Evolutionary conservation across 2,888 invertebrate genomes (phyloP).

Genomic region (Melanostoma mellinum): DNA sequence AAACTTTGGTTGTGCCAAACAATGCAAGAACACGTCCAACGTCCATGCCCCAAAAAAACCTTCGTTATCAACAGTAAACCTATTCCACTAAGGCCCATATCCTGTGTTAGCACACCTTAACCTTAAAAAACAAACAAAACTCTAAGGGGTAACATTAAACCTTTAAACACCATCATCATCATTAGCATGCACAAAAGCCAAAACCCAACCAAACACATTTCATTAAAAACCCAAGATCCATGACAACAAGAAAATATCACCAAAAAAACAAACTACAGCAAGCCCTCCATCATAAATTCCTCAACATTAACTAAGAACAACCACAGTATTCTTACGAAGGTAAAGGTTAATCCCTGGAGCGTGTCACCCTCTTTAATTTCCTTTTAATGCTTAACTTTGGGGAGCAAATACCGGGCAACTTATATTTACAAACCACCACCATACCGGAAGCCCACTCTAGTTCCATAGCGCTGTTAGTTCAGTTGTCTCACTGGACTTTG

Average conservation of each 20-base stretch:
- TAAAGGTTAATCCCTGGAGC: slow-evolving; percentile 61
- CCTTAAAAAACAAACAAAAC: too few species aligned
- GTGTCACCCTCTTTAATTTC: slow-evolving; percentile 60
- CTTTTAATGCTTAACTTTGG: slow-evolving; percentile 29
- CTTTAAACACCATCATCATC: too few species aligned
- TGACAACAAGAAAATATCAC: slow-evolving; percentile 15
- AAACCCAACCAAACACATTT: neutral
- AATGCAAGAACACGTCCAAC: too few species aligned
- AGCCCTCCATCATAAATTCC: slow-evolving; percentile 39
- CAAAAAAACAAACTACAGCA: neutral
- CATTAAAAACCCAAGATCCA: slow-evolving; percentile 6
- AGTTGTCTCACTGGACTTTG: neutral
- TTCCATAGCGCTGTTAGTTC: too few species aligned
- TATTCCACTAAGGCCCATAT: too few species aligned
- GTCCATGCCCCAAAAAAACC: too few species aligned
- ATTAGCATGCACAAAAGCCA: too few species aligned
- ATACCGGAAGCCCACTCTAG: slow-evolving; percentile 52
- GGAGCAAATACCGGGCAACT: neutral
- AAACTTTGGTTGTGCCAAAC: too few species aligned
- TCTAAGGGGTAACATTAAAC: too few species aligned
- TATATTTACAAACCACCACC: slow-evolving; percentile 49
- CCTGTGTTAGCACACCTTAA: too few species aligned
- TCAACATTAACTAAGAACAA: slow-evolving; percentile 40
- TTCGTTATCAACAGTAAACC: too few species aligned
- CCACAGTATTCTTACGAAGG: slow-evolving; percentile 42